Percentiles rank a stretch among this genome's conserved stretches.
Conservation (phyloP, 2,113 vertebrate genomes). For the Silurus meridionalis region DNA sequence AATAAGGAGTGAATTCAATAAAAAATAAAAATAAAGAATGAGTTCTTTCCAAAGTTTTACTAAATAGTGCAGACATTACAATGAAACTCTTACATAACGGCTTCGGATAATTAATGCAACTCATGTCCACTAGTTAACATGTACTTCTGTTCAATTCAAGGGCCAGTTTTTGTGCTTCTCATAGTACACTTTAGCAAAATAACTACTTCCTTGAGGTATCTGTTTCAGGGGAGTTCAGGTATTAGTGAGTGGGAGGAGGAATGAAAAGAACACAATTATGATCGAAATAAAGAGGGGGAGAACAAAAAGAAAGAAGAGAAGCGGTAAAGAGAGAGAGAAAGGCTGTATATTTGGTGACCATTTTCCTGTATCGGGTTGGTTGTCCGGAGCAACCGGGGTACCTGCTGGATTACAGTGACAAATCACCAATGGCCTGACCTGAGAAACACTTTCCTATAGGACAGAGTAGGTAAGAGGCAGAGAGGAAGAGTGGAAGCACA, state of each 20-base stretch:
- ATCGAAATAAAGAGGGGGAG: constrained; percentile 70
- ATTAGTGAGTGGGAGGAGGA: constrained; percentile 62
- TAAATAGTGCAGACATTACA: background rate
- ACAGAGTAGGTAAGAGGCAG: constrained; percentile 13
- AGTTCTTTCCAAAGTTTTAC: background rate
- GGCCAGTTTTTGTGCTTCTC: constrained; percentile 25
- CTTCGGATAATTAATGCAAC: constrained; percentile 18
- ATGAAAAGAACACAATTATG: constrained; percentile 66
- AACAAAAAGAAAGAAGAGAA: constrained; percentile 64
- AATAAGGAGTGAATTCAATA: background rate
- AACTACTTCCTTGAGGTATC: constrained; percentile 10
- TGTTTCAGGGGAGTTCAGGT: constrained; percentile 54
- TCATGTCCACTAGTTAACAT: constrained; percentile 10
- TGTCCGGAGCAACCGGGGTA: constrained; percentile 24
- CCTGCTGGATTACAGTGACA: constrained; percentile 56
- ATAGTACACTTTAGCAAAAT: background rate
- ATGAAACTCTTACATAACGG: background rate
- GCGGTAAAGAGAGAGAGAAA: constrained; percentile 55
- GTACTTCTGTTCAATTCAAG: constrained; percentile 1
- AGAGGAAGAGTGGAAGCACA: background rate
- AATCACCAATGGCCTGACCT: constrained; percentile 75
- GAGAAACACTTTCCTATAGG: constrained; percentile 74
- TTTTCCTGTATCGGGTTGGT: constrained; percentile 34
- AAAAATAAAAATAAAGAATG: background rate
- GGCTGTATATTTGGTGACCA: constrained; percentile 54